Evolutionary conservation across 2,113 vertebrate species (phyloP).

Genomic region (Macaca nemestrina): DNA sequence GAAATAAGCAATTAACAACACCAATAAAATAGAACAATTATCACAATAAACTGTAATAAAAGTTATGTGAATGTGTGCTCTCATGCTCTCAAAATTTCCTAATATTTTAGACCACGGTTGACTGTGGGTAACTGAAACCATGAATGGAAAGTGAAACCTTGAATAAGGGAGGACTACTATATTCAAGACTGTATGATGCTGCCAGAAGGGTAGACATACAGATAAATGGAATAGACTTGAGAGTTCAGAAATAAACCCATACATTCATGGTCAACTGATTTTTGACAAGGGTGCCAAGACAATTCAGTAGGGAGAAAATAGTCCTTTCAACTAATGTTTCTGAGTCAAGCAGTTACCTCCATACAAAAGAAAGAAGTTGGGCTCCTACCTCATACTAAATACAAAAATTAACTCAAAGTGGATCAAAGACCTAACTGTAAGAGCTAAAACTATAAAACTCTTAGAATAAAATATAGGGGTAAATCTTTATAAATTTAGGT

Average conservation of each 20-base stretch:
- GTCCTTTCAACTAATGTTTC: conserved; percentile 22
- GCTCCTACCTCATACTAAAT: not conserved
- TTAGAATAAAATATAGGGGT: not conserved
- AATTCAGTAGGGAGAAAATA: not conserved
- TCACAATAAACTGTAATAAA: not conserved
- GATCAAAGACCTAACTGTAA: not conserved
- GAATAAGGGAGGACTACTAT: not conserved
- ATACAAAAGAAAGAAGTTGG: not conserved
- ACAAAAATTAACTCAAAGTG: conserved; percentile 21
- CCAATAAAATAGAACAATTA: not conserved
- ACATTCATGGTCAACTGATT: not conserved
- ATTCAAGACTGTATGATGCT: not conserved
- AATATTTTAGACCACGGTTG: not conserved
- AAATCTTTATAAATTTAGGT: not conserved
- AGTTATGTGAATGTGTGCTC: not conserved
- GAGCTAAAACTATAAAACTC: not conserved
- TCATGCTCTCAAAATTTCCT: not conserved
- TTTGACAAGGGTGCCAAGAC: not conserved
- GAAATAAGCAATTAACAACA: not conserved
- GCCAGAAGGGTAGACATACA: not conserved
- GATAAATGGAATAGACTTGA: not conserved
- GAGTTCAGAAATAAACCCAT: not conserved
- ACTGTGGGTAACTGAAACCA: not conserved
- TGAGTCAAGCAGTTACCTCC: not conserved
- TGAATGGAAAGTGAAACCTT: not conserved